phyloP scores from a whole-genome alignment of 2,888 invertebrate genomes.

The Lordiphosa andalusiaca region DNA sequence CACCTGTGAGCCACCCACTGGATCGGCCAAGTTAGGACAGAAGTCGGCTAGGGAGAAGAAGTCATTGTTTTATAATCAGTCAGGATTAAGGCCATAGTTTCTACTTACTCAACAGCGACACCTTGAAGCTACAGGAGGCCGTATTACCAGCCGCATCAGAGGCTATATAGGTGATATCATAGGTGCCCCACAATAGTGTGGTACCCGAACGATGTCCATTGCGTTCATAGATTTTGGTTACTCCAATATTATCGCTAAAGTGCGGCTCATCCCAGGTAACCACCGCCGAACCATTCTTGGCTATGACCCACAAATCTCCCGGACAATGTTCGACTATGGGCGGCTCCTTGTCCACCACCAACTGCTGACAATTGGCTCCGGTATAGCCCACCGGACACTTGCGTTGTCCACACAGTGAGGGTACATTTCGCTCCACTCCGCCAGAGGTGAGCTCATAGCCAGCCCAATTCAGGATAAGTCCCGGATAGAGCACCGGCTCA shows the following conservation, averaged over 20 bases:
- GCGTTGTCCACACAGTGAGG: slow-evolving; percentile 94
- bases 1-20: slow-evolving; percentile 93
- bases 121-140: slow-evolving; percentile 94
- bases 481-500: slow-evolving; percentile 93
- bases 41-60: slow-evolving; percentile 88
- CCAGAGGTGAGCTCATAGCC: slow-evolving; percentile 94
- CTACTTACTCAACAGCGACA: slow-evolving; percentile 91
- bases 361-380: slow-evolving; percentile 91
- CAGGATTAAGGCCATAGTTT: rapidly evolving
- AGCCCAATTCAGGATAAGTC: slow-evolving; percentile 93
- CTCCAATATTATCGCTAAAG: slow-evolving; percentile 93
- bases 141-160: slow-evolving; percentile 95
- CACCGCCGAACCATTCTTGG: slow-evolving; percentile 93
- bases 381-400: slow-evolving; percentile 93
- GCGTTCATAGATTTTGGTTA: slow-evolving; percentile 89
- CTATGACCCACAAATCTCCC: slow-evolving; percentile 96
- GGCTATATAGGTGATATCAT: slow-evolving; percentile 95
- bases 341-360: slow-evolving; percentile 91
- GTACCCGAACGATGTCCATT: slow-evolving; percentile 93
- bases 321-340: slow-evolving; percentile 95
- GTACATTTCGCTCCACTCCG: slow-evolving; percentile 94
- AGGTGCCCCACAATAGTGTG: slow-evolving; percentile 93
- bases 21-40: slow-evolving; percentile 93
- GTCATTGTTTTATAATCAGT: background rate
- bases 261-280: slow-evolving; percentile 96